Evolutionary conservation across 2,113 vertebrate genomes (phyloP).

Genomic region (Mormyrus iriodes): DNA sequence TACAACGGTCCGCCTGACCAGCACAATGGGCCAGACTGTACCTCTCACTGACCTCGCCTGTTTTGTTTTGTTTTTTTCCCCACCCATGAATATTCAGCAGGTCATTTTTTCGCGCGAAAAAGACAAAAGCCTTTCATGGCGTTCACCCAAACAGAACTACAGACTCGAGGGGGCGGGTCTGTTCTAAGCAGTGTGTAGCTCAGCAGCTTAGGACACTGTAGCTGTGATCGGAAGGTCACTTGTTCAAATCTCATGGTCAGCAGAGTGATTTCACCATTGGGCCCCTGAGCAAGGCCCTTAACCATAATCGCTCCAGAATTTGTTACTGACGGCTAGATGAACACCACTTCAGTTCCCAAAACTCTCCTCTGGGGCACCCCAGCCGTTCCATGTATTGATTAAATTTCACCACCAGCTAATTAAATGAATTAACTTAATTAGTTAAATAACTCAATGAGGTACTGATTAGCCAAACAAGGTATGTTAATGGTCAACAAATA

Average conservation of each 20-base stretch:
- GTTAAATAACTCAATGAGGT: neutral
- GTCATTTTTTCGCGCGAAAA: conserved; percentile 5
- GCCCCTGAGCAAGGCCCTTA: neutral
- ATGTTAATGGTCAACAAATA: neutral
- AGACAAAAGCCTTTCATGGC: neutral
- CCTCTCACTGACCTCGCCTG: conserved; percentile 17
- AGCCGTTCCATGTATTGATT: neutral
- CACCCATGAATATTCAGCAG: conserved; percentile 12
- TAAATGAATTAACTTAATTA: neutral
- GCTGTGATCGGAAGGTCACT: neutral
- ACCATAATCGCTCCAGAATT: neutral
- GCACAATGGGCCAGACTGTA: conserved; percentile 15
- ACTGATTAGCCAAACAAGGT: neutral
- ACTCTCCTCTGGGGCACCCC: neutral
- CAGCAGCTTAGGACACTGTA: neutral
- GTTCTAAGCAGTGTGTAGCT: neutral
- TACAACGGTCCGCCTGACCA: conserved; percentile 6
- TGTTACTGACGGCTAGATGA: neutral
- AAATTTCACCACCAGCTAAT: neutral
- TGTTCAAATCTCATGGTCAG: neutral
- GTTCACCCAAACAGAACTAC: conserved; percentile 7
- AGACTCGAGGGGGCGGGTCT: neutral
- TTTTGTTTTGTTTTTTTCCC: conserved; percentile 4
- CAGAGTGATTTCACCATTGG: neutral
- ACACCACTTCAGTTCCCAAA: neutral